Evolutionary conservation across 2,888 invertebrate genomes (phyloP).

Genomic region (Bellardia bayeri): DNA sequence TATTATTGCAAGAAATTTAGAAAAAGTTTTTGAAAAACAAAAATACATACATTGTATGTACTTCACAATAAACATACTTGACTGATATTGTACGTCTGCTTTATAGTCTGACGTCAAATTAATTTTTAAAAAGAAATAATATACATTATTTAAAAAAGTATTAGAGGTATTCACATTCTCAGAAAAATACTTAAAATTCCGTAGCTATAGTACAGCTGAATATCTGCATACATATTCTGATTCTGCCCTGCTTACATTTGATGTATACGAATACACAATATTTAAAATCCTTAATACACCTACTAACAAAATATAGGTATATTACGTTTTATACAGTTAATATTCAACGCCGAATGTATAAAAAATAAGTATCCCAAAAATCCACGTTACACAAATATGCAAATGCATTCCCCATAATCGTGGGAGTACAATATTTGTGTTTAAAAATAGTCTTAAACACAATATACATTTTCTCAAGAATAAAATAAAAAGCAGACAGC

Average conservation of each 20-base stretch:
- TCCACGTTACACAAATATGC: neutral
- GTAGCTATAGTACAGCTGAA: too few relatives aligned
- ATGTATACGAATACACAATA: too few relatives aligned
- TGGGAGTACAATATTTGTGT: neutral
- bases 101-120: constrained; percentile 35
- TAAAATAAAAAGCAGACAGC: constrained; percentile 58
- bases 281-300: too few relatives aligned
- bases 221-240: too few relatives aligned
- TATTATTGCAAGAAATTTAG: neutral
- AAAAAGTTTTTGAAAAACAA: neutral
- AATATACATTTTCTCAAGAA: constrained; percentile 61
- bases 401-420: neutral
- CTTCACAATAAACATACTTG: neutral
- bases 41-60: neutral
- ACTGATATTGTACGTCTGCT: neutral
- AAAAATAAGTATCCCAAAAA: neutral
- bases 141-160: neutral
- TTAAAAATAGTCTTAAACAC: constrained; percentile 55
- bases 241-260: too few relatives aligned
- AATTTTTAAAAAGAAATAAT: neutral
- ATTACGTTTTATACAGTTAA: neutral
- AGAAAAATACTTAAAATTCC: neutral
- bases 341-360: neutral
- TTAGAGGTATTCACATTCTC: neutral
- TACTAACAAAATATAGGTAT: neutral